Conservation (phyloP, 2,113 vertebrate species). For the Merops nubicus region DNA sequence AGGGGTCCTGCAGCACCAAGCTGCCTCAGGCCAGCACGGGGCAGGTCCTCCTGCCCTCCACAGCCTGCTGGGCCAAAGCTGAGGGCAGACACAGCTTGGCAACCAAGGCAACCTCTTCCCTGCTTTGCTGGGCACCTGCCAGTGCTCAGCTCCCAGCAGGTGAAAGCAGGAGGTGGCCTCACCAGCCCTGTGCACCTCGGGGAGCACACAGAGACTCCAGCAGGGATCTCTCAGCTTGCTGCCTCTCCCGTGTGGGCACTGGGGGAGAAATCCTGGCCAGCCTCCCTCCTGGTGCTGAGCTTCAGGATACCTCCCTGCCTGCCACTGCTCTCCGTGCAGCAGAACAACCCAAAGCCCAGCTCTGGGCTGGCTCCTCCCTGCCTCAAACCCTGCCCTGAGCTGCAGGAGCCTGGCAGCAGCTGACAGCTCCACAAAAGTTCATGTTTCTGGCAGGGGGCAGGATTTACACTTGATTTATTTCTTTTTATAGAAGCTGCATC, state of each 20-base stretch:
- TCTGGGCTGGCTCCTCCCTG: neutral
- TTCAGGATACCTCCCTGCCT: neutral
- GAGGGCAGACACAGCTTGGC: neutral
- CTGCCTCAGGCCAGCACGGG: neutral
- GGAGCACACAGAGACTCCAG: neutral
- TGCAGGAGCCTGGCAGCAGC: neutral
- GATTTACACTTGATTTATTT: neutral
- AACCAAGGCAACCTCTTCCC: neutral
- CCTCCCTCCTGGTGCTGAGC: neutral
- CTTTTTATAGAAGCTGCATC: constrained; percentile 37
- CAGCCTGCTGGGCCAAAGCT: neutral
- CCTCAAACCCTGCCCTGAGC: neutral
- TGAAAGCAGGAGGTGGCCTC: neutral
- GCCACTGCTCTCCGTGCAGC: neutral
- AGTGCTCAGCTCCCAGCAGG: neutral
- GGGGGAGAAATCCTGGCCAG: neutral
- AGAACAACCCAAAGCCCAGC: neutral
- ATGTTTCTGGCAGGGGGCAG: neutral
- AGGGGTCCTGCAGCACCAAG: neutral
- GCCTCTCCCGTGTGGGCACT: neutral
- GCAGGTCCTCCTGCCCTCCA: neutral
- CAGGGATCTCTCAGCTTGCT: neutral
- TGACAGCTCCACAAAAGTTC: neutral
- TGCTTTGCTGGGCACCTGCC: too few species aligned
- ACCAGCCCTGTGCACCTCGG: rapidly evolving